phyloP scores from a whole-genome alignment of 2,113 vertebrate genomes.

The Tychaedon coryphoeus region DNA sequence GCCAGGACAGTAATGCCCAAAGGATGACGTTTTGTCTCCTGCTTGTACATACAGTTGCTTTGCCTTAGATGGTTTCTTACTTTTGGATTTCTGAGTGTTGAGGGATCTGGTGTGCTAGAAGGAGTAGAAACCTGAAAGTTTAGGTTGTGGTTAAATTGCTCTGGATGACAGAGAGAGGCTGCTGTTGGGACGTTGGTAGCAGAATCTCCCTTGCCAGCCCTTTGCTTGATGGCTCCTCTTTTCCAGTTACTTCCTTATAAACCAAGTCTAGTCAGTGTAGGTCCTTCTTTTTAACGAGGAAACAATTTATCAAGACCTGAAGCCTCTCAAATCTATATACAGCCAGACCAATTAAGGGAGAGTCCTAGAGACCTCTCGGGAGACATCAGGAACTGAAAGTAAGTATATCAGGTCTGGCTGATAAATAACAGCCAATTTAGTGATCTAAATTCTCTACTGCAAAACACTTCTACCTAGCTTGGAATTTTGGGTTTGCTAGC shows the following conservation, averaged over 20 bases:
- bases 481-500: background rate
- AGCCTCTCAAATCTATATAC: background rate
- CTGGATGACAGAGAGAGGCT: background rate
- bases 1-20: too few species aligned
- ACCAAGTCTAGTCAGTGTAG: background rate
- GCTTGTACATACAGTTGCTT: accelerated
- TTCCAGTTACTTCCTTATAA: background rate
- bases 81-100: background rate
- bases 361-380: background rate
- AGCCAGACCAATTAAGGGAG: background rate
- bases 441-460: background rate
- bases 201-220: background rate
- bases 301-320: background rate
- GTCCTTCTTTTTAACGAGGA: background rate
- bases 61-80: background rate
- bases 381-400: background rate
- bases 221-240: background rate
- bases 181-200: background rate
- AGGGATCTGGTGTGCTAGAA: background rate
- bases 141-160: background rate
- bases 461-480: background rate
- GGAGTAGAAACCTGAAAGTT: background rate
- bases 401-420: background rate
- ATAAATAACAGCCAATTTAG: background rate
- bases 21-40: background rate